Base-by-base conservation (phyloP, 1,140 invertebrate species). In the Papilio polytes region DNA sequence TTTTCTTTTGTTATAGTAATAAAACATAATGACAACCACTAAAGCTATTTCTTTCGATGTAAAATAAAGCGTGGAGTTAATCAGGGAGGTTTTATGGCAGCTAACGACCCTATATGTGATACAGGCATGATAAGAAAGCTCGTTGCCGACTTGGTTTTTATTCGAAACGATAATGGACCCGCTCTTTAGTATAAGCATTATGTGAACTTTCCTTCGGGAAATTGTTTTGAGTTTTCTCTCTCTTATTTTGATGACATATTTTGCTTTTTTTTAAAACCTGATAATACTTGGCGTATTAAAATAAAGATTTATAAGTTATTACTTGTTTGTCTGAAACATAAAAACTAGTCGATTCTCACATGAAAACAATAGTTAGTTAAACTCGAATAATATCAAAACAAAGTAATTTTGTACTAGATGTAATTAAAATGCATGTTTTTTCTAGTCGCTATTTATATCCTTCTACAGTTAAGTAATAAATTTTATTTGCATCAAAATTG, bases 41-140 rank as follows among this genome's bases (percentile, higher is more conserved):
- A 70, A 31, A 70, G 26, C 63, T 70, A 31, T 70, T 70, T 36
- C 12, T 70, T 15, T 36, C 22, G 26, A 31, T 70, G 3, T 70
- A 70, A 70, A 70, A 70, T 70, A 70, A 70, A 36, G 63, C 59
- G 20, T 26, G 59, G 26, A 31, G 63, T 31, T 70, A 31, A 70
- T 70, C 26, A 70, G 4, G 13, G 63, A 70, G 26, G 63, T 70
- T 70, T 70, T 70, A 70, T 70, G 12, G 63, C 26, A 36, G 22
- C 26, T 70, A 70, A 70, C 26, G 63, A 70, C 63, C 63, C 63
- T 70, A 70, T 36, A 70, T 70, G 59, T 63, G 63, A 70, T 70
- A 70, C 63, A 36, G 26, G 26, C 12, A 26, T 70, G 63, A 70
- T 70, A 70, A 70, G 63, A 70, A 70, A 70, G 13, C 22, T 70